Percentiles rank a stretch among this genome's conserved stretches.
phyloP scores from a whole-genome alignment of 2,888 invertebrate species.

The Hirtodrosophila confusa region DNA sequence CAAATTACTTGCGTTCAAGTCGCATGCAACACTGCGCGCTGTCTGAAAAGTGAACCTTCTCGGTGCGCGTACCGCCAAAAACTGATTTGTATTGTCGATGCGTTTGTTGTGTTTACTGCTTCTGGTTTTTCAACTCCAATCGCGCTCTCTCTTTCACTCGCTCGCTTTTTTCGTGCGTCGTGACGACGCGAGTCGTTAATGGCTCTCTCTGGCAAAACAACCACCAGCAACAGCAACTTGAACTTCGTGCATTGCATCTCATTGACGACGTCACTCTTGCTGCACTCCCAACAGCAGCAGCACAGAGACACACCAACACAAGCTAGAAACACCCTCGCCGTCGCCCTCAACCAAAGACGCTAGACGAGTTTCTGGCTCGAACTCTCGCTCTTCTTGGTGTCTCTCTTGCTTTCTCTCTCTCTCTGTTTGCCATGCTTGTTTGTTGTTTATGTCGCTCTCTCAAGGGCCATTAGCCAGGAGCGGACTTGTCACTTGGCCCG shows the following conservation, averaged over 20 bases:
- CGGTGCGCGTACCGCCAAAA: conserved; percentile 82
- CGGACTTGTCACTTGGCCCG: conserved; percentile 19
- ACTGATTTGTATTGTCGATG: conserved; percentile 81
- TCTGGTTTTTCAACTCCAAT: conserved; percentile 64
- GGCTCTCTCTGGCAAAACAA: conserved; percentile 30
- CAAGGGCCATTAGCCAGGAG: conserved; percentile 34
- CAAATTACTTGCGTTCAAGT: conserved; percentile 6
- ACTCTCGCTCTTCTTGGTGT: conserved; percentile 1
- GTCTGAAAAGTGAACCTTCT: conserved; percentile 41
- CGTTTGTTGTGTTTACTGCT: conserved; percentile 76
- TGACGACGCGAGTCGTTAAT: conserved; percentile 37
- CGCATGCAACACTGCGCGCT: conserved; percentile 16
- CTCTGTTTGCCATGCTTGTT: conserved; percentile 20
- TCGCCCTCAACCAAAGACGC: conserved; percentile 41
- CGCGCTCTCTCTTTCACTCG: conserved; percentile 6
- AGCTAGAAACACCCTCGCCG: conserved; percentile 62
- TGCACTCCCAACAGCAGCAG: conserved; percentile 33
- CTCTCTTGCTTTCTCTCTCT: conserved; percentile 17
- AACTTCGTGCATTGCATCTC: conserved; percentile 56
- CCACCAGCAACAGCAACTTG: conserved; percentile 49
- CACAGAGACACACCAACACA: conserved; percentile 11
- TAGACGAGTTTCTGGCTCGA: conserved; percentile 37
- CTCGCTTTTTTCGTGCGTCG: conserved; percentile 12
- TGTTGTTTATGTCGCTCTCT: conserved; percentile 39
- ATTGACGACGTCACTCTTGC: conserved; percentile 49